Percentiles rank a stretch among this genome's conserved stretches.
These are phyloP conservation scores for Eremophila alpestris DNA, from an alignment of 2,797 vertebrate genomes.

Conservation along the genomic window DNA sequence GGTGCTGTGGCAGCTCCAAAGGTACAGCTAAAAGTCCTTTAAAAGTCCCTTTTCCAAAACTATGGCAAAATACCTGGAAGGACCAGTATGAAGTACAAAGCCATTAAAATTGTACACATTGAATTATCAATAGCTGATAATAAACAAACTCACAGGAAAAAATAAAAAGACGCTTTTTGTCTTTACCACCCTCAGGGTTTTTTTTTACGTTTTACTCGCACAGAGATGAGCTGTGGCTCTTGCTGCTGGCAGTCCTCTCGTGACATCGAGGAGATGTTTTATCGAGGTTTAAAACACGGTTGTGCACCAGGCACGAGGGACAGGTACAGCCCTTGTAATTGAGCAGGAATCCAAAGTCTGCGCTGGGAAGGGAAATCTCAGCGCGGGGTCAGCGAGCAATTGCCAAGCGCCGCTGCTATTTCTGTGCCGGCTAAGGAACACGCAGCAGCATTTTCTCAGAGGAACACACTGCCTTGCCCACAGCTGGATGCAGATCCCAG, in stretches of 20 bases:
- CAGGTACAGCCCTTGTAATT: constrained; percentile 27
- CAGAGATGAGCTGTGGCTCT: neutral
- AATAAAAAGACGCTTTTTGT: neutral
- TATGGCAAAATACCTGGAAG: constrained; percentile 18
- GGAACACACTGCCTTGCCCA: neutral
- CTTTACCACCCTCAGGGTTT: neutral
- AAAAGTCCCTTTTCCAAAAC: constrained; percentile 36
- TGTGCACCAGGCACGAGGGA: neutral
- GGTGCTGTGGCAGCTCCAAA: neutral
- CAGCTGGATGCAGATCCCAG: neutral
- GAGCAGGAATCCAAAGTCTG: neutral
- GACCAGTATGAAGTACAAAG: constrained; percentile 35
- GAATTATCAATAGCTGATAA: neutral
- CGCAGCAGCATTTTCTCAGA: constrained; percentile 1
- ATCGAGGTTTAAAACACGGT: neutral
- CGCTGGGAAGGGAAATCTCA: neutral
- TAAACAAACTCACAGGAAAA: neutral
- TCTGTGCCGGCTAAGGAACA: constrained; percentile 15
- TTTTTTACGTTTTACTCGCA: neutral
- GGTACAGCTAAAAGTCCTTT: neutral
- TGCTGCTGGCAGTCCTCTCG: neutral
- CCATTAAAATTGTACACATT: constrained; percentile 46
- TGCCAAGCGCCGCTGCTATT: constrained; percentile 5
- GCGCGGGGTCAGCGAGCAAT: neutral
- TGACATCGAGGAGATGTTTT: neutral